Percentiles rank a stretch among this genome's conserved stretches.
These are phyloP conservation scores for Lytechinus variegatus DNA, from an alignment of 35 echinoderm and acorn worm genomes.

Conservation along the genomic window DNA sequence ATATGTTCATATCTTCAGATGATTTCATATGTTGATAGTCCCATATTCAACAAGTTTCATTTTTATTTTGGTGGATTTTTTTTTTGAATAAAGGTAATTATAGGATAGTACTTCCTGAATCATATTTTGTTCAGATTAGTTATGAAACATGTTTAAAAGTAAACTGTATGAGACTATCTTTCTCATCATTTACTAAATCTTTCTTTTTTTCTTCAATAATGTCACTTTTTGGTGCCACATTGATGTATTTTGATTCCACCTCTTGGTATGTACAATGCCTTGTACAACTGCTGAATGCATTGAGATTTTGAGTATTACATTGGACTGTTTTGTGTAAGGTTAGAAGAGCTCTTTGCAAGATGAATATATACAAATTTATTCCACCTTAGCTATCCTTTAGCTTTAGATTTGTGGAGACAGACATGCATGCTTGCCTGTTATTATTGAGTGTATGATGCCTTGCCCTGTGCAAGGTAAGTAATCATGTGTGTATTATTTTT, in stretches of 20 bases:
- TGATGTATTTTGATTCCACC: background rate
- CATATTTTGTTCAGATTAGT: background rate
- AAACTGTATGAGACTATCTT: background rate
- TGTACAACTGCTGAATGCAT: background rate
- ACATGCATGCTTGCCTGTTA: slow-evolving; percentile 10
- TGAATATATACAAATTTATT: slow-evolving; percentile 21
- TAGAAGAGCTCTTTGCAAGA: background rate
- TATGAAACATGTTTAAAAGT: background rate
- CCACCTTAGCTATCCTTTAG: background rate
- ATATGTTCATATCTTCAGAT: background rate
- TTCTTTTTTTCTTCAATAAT: background rate
- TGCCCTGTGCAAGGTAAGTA: background rate
- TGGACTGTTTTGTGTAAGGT: background rate
- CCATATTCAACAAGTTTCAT: background rate
- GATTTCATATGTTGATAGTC: background rate
- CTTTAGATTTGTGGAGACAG: background rate
- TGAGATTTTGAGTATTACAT: background rate
- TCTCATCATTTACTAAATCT: background rate
- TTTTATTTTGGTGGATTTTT: background rate
- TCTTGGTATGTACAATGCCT: background rate
- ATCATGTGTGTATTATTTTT: slow-evolving; percentile 9
- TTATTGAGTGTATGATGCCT: slow-evolving; percentile 13
- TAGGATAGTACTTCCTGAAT: background rate
- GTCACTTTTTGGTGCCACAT: background rate
- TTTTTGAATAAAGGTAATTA: background rate